Base-by-base conservation (phyloP, 2,888 invertebrate genomes). In the Agonopterix heracliana region DNA sequence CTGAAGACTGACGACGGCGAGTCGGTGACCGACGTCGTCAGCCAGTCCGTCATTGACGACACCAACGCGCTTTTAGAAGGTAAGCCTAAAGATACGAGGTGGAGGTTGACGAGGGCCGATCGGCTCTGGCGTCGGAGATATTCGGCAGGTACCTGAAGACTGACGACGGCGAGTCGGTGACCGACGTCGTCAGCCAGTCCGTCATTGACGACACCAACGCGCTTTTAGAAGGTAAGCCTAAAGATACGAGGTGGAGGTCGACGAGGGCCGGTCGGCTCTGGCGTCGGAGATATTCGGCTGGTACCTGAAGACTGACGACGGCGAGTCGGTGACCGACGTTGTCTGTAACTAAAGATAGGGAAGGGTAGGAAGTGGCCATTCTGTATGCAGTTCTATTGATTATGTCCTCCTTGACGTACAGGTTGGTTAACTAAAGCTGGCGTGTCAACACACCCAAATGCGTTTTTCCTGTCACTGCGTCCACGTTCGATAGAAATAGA, bases 221-320 rank as follows among this genome's bases (percentile, higher is more conserved):
- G 46, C 62, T 74, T 52, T 68, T 11, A n/a, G 38, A 26, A 26
- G 26, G 26, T 26, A 26, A 26, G 26, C 26, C 90, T 94, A 93
- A 75, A 93, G 94, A 72, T 98, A 97, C 90, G 98, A 98, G 89
- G 92, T 98, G 71, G 96, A 97, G 77, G 93, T 95, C 77, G 97
- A 97, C 86, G 97, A 97, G 88, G 93, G 94, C 78, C 91, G 98
- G 54, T 90, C 91, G 67, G 93, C 93, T 68, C 91, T 95, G 78
- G 97, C 97, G 51, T 80, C 83, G 51, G 90, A 91, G 59, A 89
- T 92, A 65, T 91, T 90, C 64, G 84, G 88, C 50, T 78, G 87
- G 56, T 92, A 90, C 74, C 80, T 92, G 65, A 89, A 78, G 74
- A 68, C 74, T 9, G 84, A 81, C 12, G 78, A 87, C 74, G 81